Evolutionary conservation across 2,113 vertebrate genomes (phyloP).

Genomic region (Notarius quadriscutis): DNA sequence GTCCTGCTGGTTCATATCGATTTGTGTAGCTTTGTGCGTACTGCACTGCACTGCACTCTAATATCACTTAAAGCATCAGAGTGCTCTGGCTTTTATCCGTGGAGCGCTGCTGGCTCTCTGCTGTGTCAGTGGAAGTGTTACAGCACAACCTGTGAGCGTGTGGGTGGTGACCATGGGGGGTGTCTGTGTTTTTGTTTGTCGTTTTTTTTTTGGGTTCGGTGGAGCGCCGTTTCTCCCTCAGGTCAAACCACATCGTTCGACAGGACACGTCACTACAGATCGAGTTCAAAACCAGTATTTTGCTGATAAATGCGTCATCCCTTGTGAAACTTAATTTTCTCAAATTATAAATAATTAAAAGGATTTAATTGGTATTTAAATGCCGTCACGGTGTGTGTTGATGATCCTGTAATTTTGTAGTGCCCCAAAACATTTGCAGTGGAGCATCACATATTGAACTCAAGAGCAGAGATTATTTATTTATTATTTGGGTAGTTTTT

Average conservation of each 20-base stretch:
- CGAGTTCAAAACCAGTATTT: not conserved
- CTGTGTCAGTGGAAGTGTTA: conserved; percentile 64
- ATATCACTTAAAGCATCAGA: not conserved
- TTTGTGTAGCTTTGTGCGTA: conserved; percentile 6
- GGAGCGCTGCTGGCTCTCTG: not conserved
- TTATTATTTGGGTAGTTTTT: no score
- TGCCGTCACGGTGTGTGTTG: not conserved
- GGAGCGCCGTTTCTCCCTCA: not conserved
- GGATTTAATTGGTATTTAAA: not conserved
- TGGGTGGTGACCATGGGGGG: conserved; percentile 65
- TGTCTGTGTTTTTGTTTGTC: conserved; percentile 51
- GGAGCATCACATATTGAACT: not conserved
- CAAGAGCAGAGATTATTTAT: no score
- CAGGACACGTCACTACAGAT: not conserved
- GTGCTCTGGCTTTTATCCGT: conserved; percentile 1
- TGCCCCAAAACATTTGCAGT: not conserved
- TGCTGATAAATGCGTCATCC: not conserved
- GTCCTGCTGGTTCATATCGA: conserved; percentile 21
- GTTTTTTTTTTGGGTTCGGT: not conserved
- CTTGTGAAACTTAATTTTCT: not conserved
- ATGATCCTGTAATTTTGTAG: not conserved
- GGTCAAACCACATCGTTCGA: not conserved
- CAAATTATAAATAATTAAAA: not conserved
- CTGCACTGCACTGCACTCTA: not conserved
- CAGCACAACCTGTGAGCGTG: conserved; percentile 56